Conservation (phyloP, 2,888 invertebrate species). For the Mycogona germanica region DNA sequence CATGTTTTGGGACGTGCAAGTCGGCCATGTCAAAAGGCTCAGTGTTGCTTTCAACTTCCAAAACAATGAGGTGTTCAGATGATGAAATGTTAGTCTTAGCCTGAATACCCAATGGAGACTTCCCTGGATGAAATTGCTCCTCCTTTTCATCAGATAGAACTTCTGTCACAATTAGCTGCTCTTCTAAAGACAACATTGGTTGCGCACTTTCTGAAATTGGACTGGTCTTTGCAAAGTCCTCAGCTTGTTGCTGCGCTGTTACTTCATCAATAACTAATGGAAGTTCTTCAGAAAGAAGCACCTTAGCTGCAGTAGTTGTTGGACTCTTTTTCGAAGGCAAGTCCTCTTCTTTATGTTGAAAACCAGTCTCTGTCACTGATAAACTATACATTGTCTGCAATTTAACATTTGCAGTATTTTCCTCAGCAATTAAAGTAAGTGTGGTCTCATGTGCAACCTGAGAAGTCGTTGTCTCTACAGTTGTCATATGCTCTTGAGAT, state of each 20-base stretch:
- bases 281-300: neutral
- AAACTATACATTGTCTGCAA: constrained; percentile 11
- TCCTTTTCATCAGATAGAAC: constrained; percentile 15
- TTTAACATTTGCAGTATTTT: constrained; percentile 13
- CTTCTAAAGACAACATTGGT: constrained; percentile 14
- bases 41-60: constrained; percentile 28
- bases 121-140: constrained; percentile 14
- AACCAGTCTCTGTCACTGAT: constrained; percentile 13
- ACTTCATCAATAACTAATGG: constrained; percentile 18
- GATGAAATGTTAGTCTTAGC: constrained; percentile 13
- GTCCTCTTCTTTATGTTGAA: constrained; percentile 15
- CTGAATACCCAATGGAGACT: constrained; percentile 2
- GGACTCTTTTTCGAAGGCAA: neutral
- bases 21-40: constrained; percentile 3
- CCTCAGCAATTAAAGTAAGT: constrained; percentile 6
- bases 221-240: constrained; percentile 11
- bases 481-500: constrained; percentile 21
- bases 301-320: neutral
- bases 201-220: constrained; percentile 15
- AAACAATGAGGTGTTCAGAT: constrained; percentile 16
- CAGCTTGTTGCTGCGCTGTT: constrained; percentile 19
- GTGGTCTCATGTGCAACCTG: constrained; percentile 18
- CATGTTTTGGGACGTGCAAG: constrained; percentile 20
- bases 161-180: constrained; percentile 16
- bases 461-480: constrained; percentile 23